Percentiles rank a stretch among this genome's conserved stretches.
These are phyloP conservation scores for Tragelaphus oryx DNA, from an alignment of 2,797 vertebrate genomes.

Conservation along the genomic window DNA sequence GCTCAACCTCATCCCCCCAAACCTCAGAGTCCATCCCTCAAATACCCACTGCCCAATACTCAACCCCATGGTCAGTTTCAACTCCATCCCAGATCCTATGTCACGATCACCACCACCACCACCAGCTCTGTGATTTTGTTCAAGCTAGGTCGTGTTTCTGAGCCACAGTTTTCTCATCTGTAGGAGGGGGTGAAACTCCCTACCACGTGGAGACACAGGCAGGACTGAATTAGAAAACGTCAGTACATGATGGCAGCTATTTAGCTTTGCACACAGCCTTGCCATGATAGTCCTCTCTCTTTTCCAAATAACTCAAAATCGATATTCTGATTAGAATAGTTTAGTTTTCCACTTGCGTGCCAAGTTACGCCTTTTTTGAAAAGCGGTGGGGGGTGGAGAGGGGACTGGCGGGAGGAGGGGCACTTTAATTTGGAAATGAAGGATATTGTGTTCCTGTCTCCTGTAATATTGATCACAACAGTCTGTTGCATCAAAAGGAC, in stretches of 20 bases:
- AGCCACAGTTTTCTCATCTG: not conserved
- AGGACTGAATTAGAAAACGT: not conserved
- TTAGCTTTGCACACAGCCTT: not conserved
- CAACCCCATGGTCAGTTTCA: not conserved
- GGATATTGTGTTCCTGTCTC: not conserved
- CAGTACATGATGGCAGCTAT: not conserved
- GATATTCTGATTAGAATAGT: not conserved
- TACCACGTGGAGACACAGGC: not conserved
- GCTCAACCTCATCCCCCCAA: not conserved
- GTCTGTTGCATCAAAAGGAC: not conserved
- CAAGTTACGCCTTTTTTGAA: not conserved
- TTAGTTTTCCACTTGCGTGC: not conserved
- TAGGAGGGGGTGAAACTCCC: not conserved
- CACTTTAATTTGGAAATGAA: not conserved
- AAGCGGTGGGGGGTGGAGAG: accelerated
- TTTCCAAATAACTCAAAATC: not conserved
- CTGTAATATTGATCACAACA: not conserved
- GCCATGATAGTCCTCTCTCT: not conserved
- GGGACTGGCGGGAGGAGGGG: not conserved
- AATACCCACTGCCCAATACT: too few species aligned
- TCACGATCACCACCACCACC: not conserved
- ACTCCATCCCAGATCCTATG: not conserved
- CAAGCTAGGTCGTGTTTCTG: not conserved
- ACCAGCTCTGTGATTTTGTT: not conserved
- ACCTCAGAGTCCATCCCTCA: not conserved